These are phyloP conservation scores for Ornithoptera alexandrae DNA, from an alignment of 2,888 invertebrate genomes.

Conservation along the genomic window DNA sequence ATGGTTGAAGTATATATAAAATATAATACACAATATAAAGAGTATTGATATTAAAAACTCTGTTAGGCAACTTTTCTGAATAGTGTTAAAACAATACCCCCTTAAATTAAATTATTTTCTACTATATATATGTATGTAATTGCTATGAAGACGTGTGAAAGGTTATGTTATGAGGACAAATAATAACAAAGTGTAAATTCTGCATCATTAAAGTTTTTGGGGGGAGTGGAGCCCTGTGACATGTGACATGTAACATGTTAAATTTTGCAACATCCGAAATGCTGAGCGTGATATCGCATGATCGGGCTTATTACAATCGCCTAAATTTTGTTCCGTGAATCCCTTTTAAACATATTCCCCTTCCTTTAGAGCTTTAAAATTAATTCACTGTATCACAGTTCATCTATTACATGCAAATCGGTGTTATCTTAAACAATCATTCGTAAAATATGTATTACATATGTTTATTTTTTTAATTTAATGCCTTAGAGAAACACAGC, in stretches of 20 bases:
- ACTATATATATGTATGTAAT: too few species aligned
- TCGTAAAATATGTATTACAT: neutral
- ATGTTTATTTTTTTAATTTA: neutral
- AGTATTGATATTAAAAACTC: too few species aligned
- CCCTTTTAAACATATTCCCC: constrained; percentile 54
- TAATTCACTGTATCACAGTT: constrained; percentile 44
- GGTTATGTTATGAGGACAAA: neutral
- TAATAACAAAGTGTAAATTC: neutral
- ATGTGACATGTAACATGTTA: constrained; percentile 53
- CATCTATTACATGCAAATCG: constrained; percentile 32
- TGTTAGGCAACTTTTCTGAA: too few species aligned
- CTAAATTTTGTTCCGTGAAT: constrained; percentile 55
- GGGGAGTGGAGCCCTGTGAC: constrained; percentile 34
- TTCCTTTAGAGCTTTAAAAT: constrained; percentile 46
- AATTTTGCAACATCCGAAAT: constrained; percentile 68
- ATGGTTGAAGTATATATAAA: too few species aligned
- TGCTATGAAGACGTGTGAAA: too few species aligned
- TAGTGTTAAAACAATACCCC: too few species aligned
- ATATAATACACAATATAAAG: too few species aligned
- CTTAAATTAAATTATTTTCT: too few species aligned
- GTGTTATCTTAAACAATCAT: constrained; percentile 7
- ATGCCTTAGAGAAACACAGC: neutral
- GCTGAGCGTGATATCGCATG: constrained; percentile 68
- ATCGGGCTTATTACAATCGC: constrained; percentile 73
- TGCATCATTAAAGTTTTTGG: constrained; percentile 13